These are phyloP conservation scores for Blastobasis adustella DNA, from an alignment of 2,888 invertebrate species.

Conservation along the genomic window DNA sequence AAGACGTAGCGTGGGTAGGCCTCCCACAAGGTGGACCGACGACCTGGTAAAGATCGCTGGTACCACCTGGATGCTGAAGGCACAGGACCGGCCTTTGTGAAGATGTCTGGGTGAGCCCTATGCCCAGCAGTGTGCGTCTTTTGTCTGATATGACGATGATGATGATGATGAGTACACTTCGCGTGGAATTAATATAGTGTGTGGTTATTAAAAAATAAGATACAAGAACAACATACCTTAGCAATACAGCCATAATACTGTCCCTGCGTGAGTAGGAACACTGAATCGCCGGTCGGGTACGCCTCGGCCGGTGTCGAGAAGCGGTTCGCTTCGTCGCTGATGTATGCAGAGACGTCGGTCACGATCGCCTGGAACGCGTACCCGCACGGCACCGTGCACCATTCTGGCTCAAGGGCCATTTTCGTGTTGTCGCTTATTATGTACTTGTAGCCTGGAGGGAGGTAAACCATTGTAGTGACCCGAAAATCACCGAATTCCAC, in stretches of 20 bases:
- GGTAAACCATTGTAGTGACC: background rate
- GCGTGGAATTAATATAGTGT: too few species aligned
- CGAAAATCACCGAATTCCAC: conserved; percentile 53
- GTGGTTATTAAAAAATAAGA: too few species aligned
- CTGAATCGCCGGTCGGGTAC: conserved; percentile 78
- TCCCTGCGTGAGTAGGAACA: conserved; percentile 84
- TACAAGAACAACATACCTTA: conserved; percentile 66
- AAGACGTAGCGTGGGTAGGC: too few species aligned
- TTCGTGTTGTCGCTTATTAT: conserved; percentile 72
- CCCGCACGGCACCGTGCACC: conserved; percentile 75
- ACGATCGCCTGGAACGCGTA: conserved; percentile 83
- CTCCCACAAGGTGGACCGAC: too few species aligned
- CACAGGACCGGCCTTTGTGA: too few species aligned
- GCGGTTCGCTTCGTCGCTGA: conserved; percentile 25
- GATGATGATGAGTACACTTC: too few species aligned
- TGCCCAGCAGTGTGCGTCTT: too few species aligned
- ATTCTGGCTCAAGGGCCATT: conserved; percentile 81
- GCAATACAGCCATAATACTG: conserved; percentile 89
- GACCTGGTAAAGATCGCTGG: too few species aligned
- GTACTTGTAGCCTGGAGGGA: conserved; percentile 52
- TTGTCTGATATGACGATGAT: too few species aligned
- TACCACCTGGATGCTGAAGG: too few species aligned
- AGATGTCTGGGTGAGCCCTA: too few species aligned
- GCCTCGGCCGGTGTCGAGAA: conserved; percentile 58
- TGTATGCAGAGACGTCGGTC: conserved; percentile 29